Evolutionary conservation across 2,113 vertebrate genomes (phyloP).

Genomic region (Forbesichthys papilliferus): DNA sequence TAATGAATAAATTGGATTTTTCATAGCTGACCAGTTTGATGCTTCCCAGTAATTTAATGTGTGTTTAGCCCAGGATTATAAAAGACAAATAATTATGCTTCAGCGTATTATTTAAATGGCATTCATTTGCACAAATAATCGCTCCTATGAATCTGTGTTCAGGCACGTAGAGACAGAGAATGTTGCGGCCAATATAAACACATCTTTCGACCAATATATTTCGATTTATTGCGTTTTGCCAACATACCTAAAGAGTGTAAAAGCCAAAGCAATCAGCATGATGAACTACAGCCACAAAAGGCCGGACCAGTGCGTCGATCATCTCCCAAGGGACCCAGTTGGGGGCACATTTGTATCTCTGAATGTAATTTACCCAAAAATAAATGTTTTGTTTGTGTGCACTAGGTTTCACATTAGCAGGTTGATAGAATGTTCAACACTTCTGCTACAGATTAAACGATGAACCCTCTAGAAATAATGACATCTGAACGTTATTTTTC

Average conservation of each 20-base stretch:
- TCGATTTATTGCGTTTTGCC: constrained; percentile 76
- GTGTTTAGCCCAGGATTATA: constrained; percentile 81
- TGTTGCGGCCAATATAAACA: constrained; percentile 73
- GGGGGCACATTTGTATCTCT: constrained; percentile 44
- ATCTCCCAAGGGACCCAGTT: constrained; percentile 49
- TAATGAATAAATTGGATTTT: constrained; percentile 84
- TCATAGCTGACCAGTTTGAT: constrained; percentile 83
- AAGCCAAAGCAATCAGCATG: constrained; percentile 76
- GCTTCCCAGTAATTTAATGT: constrained; percentile 84
- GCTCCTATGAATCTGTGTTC: constrained; percentile 73
- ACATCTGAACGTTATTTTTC: not conserved
- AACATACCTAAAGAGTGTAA: constrained; percentile 74
- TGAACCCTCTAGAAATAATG: too few relatives aligned
- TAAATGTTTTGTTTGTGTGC: constrained; percentile 48
- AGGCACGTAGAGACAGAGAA: constrained; percentile 56
- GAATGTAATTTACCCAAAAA: constrained; percentile 38
- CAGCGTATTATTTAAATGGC: constrained; percentile 78
- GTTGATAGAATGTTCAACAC: constrained; percentile 57
- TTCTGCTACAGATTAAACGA: constrained; percentile 19
- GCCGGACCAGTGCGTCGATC: constrained; percentile 12
- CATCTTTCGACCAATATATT: constrained; percentile 61
- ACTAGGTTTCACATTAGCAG: constrained; percentile 54
- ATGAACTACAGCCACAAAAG: constrained; percentile 67
- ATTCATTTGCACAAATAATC: constrained; percentile 83
- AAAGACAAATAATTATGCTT: constrained; percentile 79